Evolutionary conservation across 2,888 invertebrate species (phyloP), one percentile per base, ranked within the genome.

Genomic region (Aproaerema taeniolella): DNA sequence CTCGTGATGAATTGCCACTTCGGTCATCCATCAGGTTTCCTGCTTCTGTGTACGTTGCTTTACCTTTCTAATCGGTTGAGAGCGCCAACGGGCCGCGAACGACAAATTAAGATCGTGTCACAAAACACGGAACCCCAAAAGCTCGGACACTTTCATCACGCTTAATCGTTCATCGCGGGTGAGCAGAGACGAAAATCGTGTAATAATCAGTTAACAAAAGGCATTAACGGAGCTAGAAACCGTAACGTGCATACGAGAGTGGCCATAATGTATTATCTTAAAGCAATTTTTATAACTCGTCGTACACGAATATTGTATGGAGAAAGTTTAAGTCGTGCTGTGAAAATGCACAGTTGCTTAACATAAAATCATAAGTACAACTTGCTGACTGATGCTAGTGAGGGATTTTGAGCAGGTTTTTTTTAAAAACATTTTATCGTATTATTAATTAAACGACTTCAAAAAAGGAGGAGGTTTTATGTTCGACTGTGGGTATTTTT

Each of bases 211-310:
- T 46, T 38, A 52, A 58, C 53, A 53, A 54, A 57, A 52, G 49
- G 44, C 49, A 62, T 60, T 61, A 61, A 48, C 24, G 5, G 28
- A 52, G 47, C 58, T 66, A 67, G 69, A 69, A 69, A 69, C 67
- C 66, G 68, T 64, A 57, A 61, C 67, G 54, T 12, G 14, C 39
- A 42, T 50, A 45, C 33, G 43, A 49, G 50, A 49, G 41, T 39
- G n/a, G n/a, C n/a, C n/a, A 20, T 20, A 20, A 20, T 20, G 5
- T 20, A n/a, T 20, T 20, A 20, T 20, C 20, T 20, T 4, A 47
- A 52, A 53, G 50, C 46, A 52, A 50, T 53, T 54, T 50, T 53
- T 37, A 14, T 15, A 41, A 31, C 56, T 50, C 43, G 47, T 49
- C 40, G 38, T 46, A 39, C 49, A 51, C 38, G 25, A 47, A 56